Conservation (phyloP, 2,797 vertebrate species). For the Macroramphosus scolopax region DNA sequence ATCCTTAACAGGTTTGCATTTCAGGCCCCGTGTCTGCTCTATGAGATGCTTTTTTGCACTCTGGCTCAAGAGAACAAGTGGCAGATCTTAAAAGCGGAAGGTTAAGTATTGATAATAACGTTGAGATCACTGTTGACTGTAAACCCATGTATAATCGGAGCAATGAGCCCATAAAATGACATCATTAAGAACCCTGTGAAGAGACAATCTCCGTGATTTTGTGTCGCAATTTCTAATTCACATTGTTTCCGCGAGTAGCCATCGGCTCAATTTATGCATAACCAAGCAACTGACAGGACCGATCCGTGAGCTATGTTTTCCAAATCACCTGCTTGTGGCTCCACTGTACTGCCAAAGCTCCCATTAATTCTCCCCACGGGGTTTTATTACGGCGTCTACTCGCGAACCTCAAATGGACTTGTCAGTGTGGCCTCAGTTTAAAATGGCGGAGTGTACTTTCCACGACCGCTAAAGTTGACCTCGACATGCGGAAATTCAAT, state of each 20-base stretch:
- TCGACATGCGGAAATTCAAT: conserved; percentile 55
- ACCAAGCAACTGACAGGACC: conserved; percentile 56
- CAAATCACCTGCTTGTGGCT: conserved; percentile 71
- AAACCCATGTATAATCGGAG: conserved; percentile 54
- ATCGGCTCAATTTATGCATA: conserved; percentile 58
- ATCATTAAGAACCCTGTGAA: conserved; percentile 36
- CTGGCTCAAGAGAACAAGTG: conserved; percentile 51
- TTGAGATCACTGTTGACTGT: conserved; percentile 61
- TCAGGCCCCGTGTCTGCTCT: conserved; percentile 41
- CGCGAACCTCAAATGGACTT: conserved; percentile 70
- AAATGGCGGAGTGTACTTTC: conserved; percentile 71
- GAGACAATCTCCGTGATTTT: conserved; percentile 8
- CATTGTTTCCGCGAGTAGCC: not conserved
- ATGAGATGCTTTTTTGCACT: conserved; percentile 59
- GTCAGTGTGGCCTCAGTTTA: conserved; percentile 70
- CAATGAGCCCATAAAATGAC: conserved; percentile 56
- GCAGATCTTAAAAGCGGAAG: conserved; percentile 54
- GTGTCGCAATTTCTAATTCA: conserved; percentile 7
- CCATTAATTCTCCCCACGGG: conserved; percentile 66
- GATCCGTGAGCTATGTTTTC: conserved; percentile 53
- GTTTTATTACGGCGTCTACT: conserved; percentile 45
- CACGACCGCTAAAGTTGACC: conserved; percentile 62
- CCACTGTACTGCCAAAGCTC: conserved; percentile 55
- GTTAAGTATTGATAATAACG: conserved; percentile 60
- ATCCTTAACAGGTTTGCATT: conserved; percentile 56